phyloP scores from a whole-genome alignment of 1,140 invertebrate genomes.

The Leptinotarsa texana region DNA sequence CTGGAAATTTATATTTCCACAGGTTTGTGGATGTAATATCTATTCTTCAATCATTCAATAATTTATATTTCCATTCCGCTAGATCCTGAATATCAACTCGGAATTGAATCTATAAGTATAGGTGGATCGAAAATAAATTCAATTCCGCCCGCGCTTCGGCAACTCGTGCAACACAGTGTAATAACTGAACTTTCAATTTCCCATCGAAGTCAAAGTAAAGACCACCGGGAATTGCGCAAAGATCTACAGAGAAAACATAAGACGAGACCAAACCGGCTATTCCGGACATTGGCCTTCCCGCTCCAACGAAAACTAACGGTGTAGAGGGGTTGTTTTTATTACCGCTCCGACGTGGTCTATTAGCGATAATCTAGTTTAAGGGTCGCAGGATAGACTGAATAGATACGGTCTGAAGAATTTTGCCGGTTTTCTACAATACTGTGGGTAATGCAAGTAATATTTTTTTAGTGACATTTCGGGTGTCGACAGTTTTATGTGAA shows the following conservation, averaged over 20 bases:
- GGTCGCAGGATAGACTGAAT: constrained; percentile 6
- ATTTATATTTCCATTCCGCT: no score
- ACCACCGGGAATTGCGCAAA: neutral
- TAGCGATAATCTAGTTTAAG: constrained; percentile 15
- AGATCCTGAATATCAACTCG: no score
- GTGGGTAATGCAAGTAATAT: neutral
- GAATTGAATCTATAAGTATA: neutral
- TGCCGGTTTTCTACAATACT: neutral
- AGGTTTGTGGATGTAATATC: no score
- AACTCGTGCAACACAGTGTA: neutral
- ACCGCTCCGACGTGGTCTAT: constrained; percentile 9
- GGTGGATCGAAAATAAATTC: neutral
- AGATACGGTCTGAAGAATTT: neutral
- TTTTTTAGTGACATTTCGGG: neutral
- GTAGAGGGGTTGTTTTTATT: constrained; percentile 19
- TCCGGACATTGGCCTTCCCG: constrained; percentile 17
- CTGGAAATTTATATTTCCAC: no score
- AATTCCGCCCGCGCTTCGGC: neutral
- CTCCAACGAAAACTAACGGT: neutral
- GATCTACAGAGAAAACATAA: neutral
- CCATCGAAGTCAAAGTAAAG: neutral
- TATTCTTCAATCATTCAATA: no score
- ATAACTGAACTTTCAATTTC: neutral
- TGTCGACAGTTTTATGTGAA: constrained; percentile 1
- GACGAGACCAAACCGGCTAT: neutral